phyloP scores from a whole-genome alignment of 1,140 invertebrate genomes.

The Drosophila bipectinata region DNA sequence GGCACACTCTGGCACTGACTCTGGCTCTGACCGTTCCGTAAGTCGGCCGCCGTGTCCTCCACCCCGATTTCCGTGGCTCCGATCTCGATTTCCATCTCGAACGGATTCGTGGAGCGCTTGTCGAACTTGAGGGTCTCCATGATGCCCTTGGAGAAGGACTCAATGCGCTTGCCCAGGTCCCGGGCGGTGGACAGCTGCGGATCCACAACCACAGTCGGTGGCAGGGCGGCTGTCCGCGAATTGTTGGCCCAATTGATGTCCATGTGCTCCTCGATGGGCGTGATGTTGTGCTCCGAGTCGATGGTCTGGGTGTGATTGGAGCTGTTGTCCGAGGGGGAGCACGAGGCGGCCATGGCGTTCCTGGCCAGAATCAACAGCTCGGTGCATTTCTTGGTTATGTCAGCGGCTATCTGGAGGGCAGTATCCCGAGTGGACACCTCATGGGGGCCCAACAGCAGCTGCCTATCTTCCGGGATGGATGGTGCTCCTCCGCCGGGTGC shows the following conservation, averaged over 20 bases:
- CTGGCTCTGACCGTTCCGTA: conserved; percentile 63
- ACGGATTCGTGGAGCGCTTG: conserved; percentile 82
- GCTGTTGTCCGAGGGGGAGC: conserved; percentile 84
- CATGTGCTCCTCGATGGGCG: conserved; percentile 83
- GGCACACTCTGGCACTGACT: conserved; percentile 58
- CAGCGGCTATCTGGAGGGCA: conserved; percentile 86
- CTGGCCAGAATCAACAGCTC: conserved; percentile 89
- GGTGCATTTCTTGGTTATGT: conserved; percentile 89
- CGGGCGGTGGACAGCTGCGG: conserved; percentile 71
- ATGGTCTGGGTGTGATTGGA: conserved; percentile 87
- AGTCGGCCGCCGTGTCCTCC: conserved; percentile 69
- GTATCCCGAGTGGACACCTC: conserved; percentile 80
- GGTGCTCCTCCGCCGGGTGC: not conserved
- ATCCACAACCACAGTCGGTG: conserved; percentile 54
- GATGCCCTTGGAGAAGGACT: conserved; percentile 83
- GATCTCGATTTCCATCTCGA: conserved; percentile 83
- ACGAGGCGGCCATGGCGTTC: conserved; percentile 85
- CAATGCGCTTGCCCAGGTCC: conserved; percentile 81
- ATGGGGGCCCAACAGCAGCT: conserved; percentile 30
- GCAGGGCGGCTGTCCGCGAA: conserved; percentile 68
- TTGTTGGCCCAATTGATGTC: conserved; percentile 83
- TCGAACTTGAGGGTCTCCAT: conserved; percentile 83
- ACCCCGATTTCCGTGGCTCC: conserved; percentile 81
- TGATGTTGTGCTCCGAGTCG: conserved; percentile 83
- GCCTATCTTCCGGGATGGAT: conserved; percentile 18